Conservation (phyloP, 2,797 vertebrate genomes). For the Eupleurogrammus muticus region DNA sequence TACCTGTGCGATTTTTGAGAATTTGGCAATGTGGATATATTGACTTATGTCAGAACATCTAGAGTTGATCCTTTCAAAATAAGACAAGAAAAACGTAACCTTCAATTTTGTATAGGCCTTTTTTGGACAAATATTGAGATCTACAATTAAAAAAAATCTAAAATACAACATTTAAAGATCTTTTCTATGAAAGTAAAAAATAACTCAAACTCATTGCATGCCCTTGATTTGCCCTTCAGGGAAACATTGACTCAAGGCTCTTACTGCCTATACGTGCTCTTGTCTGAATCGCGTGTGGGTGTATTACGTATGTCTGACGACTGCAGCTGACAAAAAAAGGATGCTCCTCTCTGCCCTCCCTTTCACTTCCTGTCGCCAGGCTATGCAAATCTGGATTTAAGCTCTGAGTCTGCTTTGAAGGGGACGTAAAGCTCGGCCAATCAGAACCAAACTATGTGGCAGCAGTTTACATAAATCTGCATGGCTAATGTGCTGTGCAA, state of each 20-base stretch:
- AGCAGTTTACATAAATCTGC: conserved; percentile 78
- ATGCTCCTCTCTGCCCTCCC: conserved; percentile 17
- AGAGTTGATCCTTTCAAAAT: too few relatives aligned
- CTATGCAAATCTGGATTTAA: conserved; percentile 65
- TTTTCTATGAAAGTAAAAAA: neutral
- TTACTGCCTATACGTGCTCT: neutral
- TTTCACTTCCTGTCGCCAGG: conserved; percentile 47
- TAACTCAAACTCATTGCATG: neutral
- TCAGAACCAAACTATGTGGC: conserved; percentile 45
- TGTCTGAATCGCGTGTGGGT: conserved; percentile 28
- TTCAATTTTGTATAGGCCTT: too few relatives aligned
- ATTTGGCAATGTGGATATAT: too few relatives aligned
- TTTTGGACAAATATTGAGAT: neutral
- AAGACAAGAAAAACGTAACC: too few relatives aligned
- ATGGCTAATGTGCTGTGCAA: conserved; percentile 71
- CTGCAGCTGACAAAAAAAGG: conserved; percentile 24
- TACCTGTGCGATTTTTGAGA: too few relatives aligned
- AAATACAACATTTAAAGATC: too few relatives aligned
- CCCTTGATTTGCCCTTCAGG: conserved; percentile 59
- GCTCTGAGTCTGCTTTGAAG: conserved; percentile 38
- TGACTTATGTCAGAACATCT: too few relatives aligned
- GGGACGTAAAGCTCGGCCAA: conserved; percentile 56
- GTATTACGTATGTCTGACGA: conserved; percentile 62
- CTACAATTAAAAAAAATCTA: neutral
- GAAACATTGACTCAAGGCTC: neutral